These are phyloP conservation scores for Drosophila orena DNA, from an alignment of 1,140 invertebrate species.

Conservation along the genomic window DNA sequence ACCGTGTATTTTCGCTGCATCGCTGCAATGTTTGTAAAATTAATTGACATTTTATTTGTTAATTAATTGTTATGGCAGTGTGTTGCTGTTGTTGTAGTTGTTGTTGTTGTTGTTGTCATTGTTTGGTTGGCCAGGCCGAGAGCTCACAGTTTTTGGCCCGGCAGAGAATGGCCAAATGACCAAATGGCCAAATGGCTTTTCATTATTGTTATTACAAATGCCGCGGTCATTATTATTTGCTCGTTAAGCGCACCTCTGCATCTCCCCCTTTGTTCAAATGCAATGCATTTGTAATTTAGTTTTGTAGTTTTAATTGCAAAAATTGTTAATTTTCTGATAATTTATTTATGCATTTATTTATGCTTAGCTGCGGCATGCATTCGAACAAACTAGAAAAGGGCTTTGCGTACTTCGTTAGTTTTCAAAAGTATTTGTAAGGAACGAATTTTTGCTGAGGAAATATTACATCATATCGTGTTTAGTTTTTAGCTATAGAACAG, in stretches of 20 bases:
- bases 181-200: conserved; percentile 77
- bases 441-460: too few species aligned
- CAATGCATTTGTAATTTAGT: conserved; percentile 83
- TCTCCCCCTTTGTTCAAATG: conserved; percentile 20
- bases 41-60: conserved; percentile 84
- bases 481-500: too few species aligned
- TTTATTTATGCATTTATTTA: conserved; percentile 67
- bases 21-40: conserved; percentile 77
- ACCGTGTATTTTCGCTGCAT: conserved; percentile 13
- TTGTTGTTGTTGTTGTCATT: conserved; percentile 12
- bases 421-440: too few species aligned
- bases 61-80: conserved; percentile 80
- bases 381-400: conserved; percentile 16
- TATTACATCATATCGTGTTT: too few species aligned
- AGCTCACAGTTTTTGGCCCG: conserved; percentile 16
- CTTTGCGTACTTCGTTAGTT: too few species aligned
- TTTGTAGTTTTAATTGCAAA: conserved; percentile 83
- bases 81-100: conserved; percentile 29
- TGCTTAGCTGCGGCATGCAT: conserved; percentile 9
- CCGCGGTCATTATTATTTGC: conserved; percentile 80
- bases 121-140: conserved; percentile 37
- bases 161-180: conserved; percentile 59
- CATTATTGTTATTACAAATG: conserved; percentile 84
- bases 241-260: conserved; percentile 53
- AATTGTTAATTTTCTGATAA: conserved; percentile 79